These are phyloP conservation scores for Scaptomyza hsui DNA, from an alignment of 1,140 invertebrate species.

Conservation along the genomic window DNA sequence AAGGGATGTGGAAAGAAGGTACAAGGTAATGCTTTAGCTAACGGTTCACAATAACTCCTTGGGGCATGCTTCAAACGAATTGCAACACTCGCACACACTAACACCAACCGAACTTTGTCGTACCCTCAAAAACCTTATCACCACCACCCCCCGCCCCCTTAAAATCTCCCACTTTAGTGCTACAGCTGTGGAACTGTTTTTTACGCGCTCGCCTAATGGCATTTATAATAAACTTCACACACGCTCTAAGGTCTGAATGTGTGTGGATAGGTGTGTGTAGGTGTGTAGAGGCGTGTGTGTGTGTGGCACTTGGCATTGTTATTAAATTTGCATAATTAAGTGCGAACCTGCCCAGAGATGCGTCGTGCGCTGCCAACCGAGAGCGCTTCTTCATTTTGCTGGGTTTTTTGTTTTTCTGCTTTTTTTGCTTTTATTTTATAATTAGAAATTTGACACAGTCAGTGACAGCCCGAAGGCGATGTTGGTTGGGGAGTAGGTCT, in stretches of 20 bases:
- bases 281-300: slow-evolving; percentile 37
- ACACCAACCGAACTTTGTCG: slow-evolving; percentile 2
- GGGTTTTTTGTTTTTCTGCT: background rate
- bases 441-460: slow-evolving; percentile 39
- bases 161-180: slow-evolving; percentile 7
- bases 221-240: slow-evolving; percentile 61
- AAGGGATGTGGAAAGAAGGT: slow-evolving; percentile 13
- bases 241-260: slow-evolving; percentile 6
- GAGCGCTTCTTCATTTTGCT: slow-evolving; percentile 14
- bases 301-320: slow-evolving; percentile 63
- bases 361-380: slow-evolving; percentile 18
- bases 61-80: slow-evolving; percentile 73
- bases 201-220: slow-evolving; percentile 53
- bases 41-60: slow-evolving; percentile 58
- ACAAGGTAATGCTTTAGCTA: slow-evolving; percentile 51
- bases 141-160: background rate
- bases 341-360: slow-evolving; percentile 57
- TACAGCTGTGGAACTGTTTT: slow-evolving; percentile 15
- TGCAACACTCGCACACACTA: slow-evolving; percentile 38
- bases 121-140: background rate
- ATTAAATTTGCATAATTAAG: slow-evolving; percentile 81
- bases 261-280: slow-evolving; percentile 2
- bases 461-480: background rate
- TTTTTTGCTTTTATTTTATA: slow-evolving; percentile 31
- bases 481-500: background rate